Conservation (phyloP, 2,797 vertebrate species). For the Sebastes elongatus region DNA sequence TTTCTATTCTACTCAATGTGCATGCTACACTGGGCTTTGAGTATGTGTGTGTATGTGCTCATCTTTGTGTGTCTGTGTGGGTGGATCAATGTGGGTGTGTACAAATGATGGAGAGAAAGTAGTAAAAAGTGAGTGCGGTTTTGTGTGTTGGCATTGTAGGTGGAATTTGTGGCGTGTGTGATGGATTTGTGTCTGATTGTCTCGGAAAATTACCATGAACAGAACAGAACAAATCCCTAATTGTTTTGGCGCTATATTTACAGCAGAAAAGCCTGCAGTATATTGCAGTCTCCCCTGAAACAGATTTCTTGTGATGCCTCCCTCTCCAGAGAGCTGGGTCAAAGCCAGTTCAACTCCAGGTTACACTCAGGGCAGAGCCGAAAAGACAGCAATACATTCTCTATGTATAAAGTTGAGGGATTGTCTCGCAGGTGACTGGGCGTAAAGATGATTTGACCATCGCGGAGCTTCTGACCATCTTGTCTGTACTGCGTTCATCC, state of each 20-base stretch:
- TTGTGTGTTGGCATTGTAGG: conserved; percentile 43
- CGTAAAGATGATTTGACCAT: conserved; percentile 44
- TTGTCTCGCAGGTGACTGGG: conserved; percentile 39
- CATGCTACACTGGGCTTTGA: conserved; percentile 15
- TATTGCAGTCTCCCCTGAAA: conserved; percentile 23
- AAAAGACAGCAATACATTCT: conserved; percentile 24
- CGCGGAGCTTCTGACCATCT: conserved; percentile 47
- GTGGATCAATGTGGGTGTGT: conserved; percentile 52
- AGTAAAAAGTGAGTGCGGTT: conserved; percentile 23
- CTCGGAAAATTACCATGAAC: conserved; percentile 60
- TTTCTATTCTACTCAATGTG: conserved; percentile 59
- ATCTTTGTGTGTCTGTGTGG: background rate
- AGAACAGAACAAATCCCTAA: conserved; percentile 65
- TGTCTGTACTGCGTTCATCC: conserved; percentile 40
- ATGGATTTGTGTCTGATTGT: conserved; percentile 72
- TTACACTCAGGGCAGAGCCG: conserved; percentile 26
- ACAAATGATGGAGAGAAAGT: conserved; percentile 26
- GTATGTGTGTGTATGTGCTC: background rate
- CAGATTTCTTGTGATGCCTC: conserved; percentile 27
- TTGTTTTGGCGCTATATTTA: conserved; percentile 67
- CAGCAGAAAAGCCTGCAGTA: conserved; percentile 37
- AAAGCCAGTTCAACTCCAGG: conserved; percentile 43
- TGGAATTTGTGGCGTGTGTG: conserved; percentile 46
- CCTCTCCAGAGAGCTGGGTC: conserved; percentile 25
- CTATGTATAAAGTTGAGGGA: conserved; percentile 31